phyloP scores from a whole-genome alignment of 2,888 invertebrate species.

The Drosophila multiciliata region DNA sequence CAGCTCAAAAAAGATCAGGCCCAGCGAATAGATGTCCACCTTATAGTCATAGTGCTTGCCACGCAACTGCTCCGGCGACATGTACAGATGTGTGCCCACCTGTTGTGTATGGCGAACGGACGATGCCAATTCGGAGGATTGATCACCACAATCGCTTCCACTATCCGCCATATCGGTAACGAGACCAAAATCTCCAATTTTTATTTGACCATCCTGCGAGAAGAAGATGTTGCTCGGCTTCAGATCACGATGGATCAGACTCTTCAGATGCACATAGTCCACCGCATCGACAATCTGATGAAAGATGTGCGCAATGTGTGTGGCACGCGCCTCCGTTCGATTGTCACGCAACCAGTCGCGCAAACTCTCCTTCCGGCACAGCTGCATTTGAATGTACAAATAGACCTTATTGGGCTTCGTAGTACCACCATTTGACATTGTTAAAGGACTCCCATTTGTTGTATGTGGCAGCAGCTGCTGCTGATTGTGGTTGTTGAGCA shows the following conservation, averaged over 20 bases:
- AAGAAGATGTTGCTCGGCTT: conserved; percentile 98
- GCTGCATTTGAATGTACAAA: conserved; percentile 99
- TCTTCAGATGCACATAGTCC: conserved; percentile 96
- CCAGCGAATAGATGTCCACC: conserved; percentile 97
- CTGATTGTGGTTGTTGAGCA: conserved; percentile 58
- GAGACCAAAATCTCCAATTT: conserved; percentile 99
- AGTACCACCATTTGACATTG: conserved; percentile 41
- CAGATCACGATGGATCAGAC: conserved; percentile 97
- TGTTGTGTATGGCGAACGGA: conserved; percentile 87
- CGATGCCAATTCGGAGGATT: conserved; percentile 76
- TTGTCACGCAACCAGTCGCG: conserved; percentile 94
- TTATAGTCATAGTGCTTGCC: conserved; percentile 93
- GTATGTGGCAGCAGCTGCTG: conserved; percentile 23
- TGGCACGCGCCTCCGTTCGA: conserved; percentile 85
- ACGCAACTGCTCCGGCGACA: conserved; percentile 97
- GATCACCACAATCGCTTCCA: conserved; percentile 76
- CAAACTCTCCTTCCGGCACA: conserved; percentile 94
- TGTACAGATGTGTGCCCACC: conserved; percentile 96
- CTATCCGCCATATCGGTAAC: conserved; percentile 93
- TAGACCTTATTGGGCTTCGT: conserved; percentile 87
- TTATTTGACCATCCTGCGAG: conserved; percentile 94
- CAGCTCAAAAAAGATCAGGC: conserved; percentile 96
- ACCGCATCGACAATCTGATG: conserved; percentile 97
- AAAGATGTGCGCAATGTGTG: conserved; percentile 89
- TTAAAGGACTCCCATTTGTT: conserved; percentile 26